Conservation (phyloP, 2,888 invertebrate genomes). For the Synanthedon myopaeformis region DNA sequence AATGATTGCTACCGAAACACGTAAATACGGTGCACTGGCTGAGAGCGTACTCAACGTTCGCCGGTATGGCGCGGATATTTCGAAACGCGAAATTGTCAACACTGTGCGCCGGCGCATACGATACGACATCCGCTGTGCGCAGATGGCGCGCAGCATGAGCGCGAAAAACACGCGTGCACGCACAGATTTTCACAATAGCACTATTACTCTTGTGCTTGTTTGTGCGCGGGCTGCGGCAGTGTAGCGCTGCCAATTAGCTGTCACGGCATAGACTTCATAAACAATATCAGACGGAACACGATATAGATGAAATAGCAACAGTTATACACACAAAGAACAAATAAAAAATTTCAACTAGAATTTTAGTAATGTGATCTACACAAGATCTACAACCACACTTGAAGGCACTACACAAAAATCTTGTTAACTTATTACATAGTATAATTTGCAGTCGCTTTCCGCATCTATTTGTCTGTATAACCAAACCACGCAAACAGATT, state of each 20-base stretch:
- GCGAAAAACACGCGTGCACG: conserved; percentile 54
- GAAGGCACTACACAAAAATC: too few relatives aligned
- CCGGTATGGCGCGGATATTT: conserved; percentile 38
- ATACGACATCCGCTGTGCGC: conserved; percentile 11
- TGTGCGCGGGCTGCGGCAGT: conserved; percentile 24
- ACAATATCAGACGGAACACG: too few relatives aligned
- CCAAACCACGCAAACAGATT: too few relatives aligned
- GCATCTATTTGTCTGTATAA: too few relatives aligned
- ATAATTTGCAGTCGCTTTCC: too few relatives aligned
- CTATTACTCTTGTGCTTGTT: conserved; percentile 26
- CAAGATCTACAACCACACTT: too few relatives aligned
- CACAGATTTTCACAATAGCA: conserved; percentile 50
- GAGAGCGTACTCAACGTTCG: conserved; percentile 24
- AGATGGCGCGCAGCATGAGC: conserved; percentile 15
- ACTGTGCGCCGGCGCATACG: conserved; percentile 12
- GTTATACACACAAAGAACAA: too few relatives aligned
- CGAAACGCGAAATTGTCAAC: conserved; percentile 47
- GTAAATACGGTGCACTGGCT: conserved; percentile 21
- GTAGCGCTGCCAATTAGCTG: conserved; percentile 4
- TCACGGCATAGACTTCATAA: neutral
- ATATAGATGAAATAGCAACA: too few relatives aligned
- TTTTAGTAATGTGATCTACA: too few relatives aligned
- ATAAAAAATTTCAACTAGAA: too few relatives aligned
- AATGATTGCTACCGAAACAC: conserved; percentile 25
- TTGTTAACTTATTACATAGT: too few relatives aligned